Conservation (phyloP, 2,888 invertebrate species). For the Dasysyrphus albostriatus region DNA sequence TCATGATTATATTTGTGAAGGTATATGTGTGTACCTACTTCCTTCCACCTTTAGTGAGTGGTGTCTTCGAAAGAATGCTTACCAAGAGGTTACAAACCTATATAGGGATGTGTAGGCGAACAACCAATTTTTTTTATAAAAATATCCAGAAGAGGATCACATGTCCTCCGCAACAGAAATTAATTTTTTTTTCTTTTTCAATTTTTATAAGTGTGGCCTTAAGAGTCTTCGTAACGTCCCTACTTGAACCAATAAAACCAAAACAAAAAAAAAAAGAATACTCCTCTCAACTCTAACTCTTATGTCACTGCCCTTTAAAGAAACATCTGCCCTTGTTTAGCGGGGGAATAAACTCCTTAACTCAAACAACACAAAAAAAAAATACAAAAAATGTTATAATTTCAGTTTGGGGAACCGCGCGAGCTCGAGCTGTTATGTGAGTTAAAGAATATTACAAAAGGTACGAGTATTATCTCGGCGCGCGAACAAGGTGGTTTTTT, state of each 20-base stretch:
- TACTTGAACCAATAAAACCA: conserved; percentile 62
- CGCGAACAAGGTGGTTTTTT: conserved; percentile 68
- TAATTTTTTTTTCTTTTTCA: conserved; percentile 28
- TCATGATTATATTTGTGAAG: neutral
- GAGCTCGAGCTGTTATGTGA: conserved; percentile 20
- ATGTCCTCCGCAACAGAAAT: conserved; percentile 61
- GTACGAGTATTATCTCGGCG: conserved; percentile 36
- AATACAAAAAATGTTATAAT: conserved; percentile 60
- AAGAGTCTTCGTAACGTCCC: conserved; percentile 38
- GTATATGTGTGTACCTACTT: conserved; percentile 13
- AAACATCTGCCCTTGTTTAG: conserved; percentile 69
- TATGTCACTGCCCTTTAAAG: conserved; percentile 63
- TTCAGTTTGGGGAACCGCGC: conserved; percentile 58
- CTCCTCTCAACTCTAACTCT: conserved; percentile 56
- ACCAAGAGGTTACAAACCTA: conserved; percentile 17
- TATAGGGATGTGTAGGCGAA: conserved; percentile 56
- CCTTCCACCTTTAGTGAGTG: conserved; percentile 54
- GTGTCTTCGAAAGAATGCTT: conserved; percentile 17
- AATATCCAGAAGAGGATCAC: conserved; percentile 41
- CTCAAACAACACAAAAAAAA: neutral
- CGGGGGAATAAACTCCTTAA: conserved; percentile 71
- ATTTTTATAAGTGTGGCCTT: conserved; percentile 46
- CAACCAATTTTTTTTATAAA: neutral
- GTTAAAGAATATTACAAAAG: conserved; percentile 36
- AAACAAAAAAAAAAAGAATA: conserved; percentile 19